phyloP scores from a whole-genome alignment of 2,797 vertebrate genomes.

The Catostomus latipinnis region DNA sequence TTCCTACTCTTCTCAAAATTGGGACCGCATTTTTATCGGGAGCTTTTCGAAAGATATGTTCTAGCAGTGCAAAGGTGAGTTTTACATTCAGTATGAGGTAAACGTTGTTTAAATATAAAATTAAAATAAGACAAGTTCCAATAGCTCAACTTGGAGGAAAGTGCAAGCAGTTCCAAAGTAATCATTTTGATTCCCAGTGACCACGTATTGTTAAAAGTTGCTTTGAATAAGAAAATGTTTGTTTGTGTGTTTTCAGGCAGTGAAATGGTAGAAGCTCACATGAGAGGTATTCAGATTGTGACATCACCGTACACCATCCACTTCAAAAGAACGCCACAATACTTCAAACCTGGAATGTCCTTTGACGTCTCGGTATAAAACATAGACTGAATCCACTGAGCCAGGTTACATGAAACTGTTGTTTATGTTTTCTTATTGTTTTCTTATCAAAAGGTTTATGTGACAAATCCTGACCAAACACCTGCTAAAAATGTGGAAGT shows the following conservation, averaged over 20 bases:
- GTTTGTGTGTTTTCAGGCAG: constrained; percentile 37
- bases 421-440: background rate
- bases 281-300: constrained; percentile 57
- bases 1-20: too few relatives aligned
- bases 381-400: background rate
- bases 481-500: constrained; percentile 68
- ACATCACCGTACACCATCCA: constrained; percentile 56
- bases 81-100: background rate
- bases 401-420: too few relatives aligned
- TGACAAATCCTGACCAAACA: constrained; percentile 79
- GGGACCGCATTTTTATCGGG: too few relatives aligned
- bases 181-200: too few relatives aligned
- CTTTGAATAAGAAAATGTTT: too few relatives aligned
- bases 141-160: too few relatives aligned
- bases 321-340: constrained; percentile 74
- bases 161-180: too few relatives aligned
- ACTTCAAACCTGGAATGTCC: constrained; percentile 76
- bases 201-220: too few relatives aligned
- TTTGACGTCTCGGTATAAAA: constrained; percentile 65
- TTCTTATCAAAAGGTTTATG: constrained; percentile 68
- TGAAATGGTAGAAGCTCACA: constrained; percentile 68
- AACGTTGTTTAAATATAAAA: background rate
- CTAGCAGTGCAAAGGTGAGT: background rate
- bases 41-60: too few relatives aligned
- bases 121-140: too few relatives aligned